These are phyloP conservation scores for Drosophila subobscura DNA, from an alignment of 1,140 invertebrate genomes.

Conservation along the genomic window DNA sequence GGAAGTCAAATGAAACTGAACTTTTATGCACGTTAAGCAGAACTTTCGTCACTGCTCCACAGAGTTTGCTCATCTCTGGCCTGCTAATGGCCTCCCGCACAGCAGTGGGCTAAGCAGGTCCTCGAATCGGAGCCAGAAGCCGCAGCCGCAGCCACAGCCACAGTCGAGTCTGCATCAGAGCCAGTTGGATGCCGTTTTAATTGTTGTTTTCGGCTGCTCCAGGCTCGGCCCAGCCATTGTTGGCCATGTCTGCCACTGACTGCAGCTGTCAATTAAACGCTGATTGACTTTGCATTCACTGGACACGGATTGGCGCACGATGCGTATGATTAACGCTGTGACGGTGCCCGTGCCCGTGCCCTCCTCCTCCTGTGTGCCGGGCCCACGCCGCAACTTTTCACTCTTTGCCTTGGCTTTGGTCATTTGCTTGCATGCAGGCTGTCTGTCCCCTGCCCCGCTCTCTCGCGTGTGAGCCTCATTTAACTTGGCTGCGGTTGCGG, in stretches of 20 bases:
- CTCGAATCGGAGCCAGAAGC: conserved; percentile 3
- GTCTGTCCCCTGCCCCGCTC: background rate
- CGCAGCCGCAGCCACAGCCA: conserved; percentile 20
- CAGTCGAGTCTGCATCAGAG: conserved; percentile 28
- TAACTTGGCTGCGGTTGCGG: conserved; percentile 68
- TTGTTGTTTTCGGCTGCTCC: conserved; percentile 29
- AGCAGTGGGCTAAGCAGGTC: background rate
- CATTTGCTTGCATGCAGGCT: conserved; percentile 43
- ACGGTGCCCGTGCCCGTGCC: conserved; percentile 7
- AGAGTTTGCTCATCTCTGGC: background rate
- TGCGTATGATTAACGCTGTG: conserved; percentile 74
- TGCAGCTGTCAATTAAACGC: conserved; percentile 76
- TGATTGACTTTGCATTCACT: conserved; percentile 68
- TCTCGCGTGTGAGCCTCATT: conserved; percentile 62
- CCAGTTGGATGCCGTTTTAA: conserved; percentile 44
- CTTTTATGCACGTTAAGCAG: too few species aligned
- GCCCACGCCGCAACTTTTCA: conserved; percentile 10
- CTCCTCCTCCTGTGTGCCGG: background rate
- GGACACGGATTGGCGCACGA: conserved; percentile 47
- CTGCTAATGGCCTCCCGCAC: conserved; percentile 22
- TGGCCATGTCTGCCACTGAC: conserved; percentile 42
- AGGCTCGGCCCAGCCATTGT: conserved; percentile 18
- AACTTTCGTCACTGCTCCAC: too few species aligned
- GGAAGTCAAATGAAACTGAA: too few species aligned
- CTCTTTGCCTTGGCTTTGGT: conserved; percentile 40